Evolutionary conservation across 1,140 invertebrate genomes (phyloP).

Genomic region (Drosophila insularis): DNA sequence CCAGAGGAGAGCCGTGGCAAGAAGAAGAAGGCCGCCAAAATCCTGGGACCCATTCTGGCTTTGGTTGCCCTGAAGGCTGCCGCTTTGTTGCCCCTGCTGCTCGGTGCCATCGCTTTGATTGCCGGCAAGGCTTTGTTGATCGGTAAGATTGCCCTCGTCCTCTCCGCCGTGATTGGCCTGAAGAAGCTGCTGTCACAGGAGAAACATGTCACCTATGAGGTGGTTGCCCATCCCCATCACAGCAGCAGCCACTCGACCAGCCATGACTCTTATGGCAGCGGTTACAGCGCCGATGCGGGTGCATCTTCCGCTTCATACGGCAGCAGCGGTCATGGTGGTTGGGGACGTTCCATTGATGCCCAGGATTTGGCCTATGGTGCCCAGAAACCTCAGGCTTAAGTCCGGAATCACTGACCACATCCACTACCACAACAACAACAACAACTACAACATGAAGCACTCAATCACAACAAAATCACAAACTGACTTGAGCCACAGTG

Average conservation of each 20-base stretch:
- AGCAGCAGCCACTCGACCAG: slow-evolving; percentile 85
- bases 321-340: slow-evolving; percentile 85
- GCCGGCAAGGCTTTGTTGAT: slow-evolving; percentile 92
- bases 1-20: slow-evolving; percentile 88
- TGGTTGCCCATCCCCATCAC: slow-evolving; percentile 91
- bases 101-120: slow-evolving; percentile 91
- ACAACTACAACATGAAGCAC: slow-evolving; percentile 29
- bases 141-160: slow-evolving; percentile 91
- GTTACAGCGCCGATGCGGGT: slow-evolving; percentile 84
- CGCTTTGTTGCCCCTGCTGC: slow-evolving; percentile 88
- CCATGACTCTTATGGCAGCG: slow-evolving; percentile 87
- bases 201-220: slow-evolving; percentile 93
- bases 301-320: slow-evolving; percentile 84
- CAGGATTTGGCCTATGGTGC: slow-evolving; percentile 90
- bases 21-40: slow-evolving; percentile 91
- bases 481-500: slow-evolving; percentile 56
- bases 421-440: slow-evolving; percentile 25
- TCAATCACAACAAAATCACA: slow-evolving; percentile 33
- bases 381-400: slow-evolving; percentile 85
- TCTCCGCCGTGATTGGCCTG: slow-evolving; percentile 91
- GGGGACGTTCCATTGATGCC: slow-evolving; percentile 88
- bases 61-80: slow-evolving; percentile 90
- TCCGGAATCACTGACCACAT: slow-evolving; percentile 10
- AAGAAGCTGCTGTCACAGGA: slow-evolving; percentile 90
- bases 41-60: slow-evolving; percentile 89